Evolutionary conservation across 2,888 invertebrate genomes (phyloP).

Genomic region (Nephrocerus scutellatus): DNA sequence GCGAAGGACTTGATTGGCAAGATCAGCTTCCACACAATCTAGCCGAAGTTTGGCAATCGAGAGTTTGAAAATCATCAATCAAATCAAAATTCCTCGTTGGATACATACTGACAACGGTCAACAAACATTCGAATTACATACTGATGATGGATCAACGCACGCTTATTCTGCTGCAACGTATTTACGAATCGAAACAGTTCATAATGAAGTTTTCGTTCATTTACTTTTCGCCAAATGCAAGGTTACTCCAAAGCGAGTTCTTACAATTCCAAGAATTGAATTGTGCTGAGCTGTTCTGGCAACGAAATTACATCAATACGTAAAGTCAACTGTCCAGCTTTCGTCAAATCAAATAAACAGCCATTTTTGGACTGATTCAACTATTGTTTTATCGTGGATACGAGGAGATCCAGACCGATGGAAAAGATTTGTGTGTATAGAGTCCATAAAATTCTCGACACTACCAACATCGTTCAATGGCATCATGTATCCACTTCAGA

Average conservation of each 20-base stretch:
- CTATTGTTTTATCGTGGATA: conserved; percentile 7
- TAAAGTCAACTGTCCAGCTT: background rate
- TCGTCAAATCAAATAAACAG: background rate
- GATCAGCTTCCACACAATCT: no score
- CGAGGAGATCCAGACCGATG: background rate
- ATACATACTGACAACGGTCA: background rate
- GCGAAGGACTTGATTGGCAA: no score
- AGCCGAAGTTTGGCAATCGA: conserved; percentile 2
- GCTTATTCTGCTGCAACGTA: conserved; percentile 10
- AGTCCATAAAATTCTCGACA: background rate
- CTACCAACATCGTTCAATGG: conserved; percentile 6
- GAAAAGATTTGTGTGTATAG: conserved; percentile 3
- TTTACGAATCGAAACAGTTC: background rate
- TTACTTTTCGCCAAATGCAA: conserved; percentile 13
- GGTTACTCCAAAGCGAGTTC: conserved; percentile 8
- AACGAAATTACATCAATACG: conserved; percentile 1
- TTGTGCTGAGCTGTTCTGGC: conserved; percentile 9
- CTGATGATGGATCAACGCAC: conserved; percentile 9
- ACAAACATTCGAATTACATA: conserved; percentile 2
- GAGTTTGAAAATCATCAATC: background rate
- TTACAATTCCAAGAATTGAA: conserved; percentile 13
- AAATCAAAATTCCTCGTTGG: conserved; percentile 11
- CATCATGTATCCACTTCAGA: no score
- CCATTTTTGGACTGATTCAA: conserved; percentile 9
- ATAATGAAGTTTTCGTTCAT: background rate